phyloP scores from a whole-genome alignment of 2,888 invertebrate species.

The Epinotia nisella region DNA sequence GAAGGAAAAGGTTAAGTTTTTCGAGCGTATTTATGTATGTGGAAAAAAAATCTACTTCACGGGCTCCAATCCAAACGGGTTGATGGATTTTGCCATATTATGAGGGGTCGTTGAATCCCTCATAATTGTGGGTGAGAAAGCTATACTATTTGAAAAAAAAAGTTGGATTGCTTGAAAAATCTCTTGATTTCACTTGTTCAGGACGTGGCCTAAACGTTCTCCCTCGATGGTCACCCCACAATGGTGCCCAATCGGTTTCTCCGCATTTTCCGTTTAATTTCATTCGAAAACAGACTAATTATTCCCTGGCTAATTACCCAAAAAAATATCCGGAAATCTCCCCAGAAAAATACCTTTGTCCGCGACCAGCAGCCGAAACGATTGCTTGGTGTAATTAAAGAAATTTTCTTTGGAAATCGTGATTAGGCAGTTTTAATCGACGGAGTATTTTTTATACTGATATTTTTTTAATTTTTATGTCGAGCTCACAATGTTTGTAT shows the following conservation, averaged over 20 bases:
- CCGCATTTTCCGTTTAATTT: conserved; percentile 32
- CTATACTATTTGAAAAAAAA: no score
- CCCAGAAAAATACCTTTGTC: conserved; percentile 28
- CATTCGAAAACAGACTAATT: conserved; percentile 30
- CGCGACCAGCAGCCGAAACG: not conserved
- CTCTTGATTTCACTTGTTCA: not conserved
- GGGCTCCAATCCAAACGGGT: no score
- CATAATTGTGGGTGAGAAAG: no score
- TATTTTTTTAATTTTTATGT: no score
- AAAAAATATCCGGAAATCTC: conserved; percentile 13
- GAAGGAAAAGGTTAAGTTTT: no score
- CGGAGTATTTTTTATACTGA: not conserved
- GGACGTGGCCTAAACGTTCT: not conserved
- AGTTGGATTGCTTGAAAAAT: no score
- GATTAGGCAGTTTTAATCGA: conserved; percentile 4
- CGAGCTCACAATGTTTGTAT: no score
- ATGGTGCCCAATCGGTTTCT: conserved; percentile 23
- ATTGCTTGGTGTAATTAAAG: conserved; percentile 4
- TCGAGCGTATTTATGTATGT: no score
- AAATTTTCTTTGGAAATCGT: conserved; percentile 12
- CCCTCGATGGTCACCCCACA: not conserved
- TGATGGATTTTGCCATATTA: no score
- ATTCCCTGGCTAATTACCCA: conserved; percentile 26
- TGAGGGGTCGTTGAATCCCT: no score
- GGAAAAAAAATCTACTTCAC: no score